Base-by-base conservation (phyloP, 1,140 invertebrate species). In the Drosophila santomea region DNA sequence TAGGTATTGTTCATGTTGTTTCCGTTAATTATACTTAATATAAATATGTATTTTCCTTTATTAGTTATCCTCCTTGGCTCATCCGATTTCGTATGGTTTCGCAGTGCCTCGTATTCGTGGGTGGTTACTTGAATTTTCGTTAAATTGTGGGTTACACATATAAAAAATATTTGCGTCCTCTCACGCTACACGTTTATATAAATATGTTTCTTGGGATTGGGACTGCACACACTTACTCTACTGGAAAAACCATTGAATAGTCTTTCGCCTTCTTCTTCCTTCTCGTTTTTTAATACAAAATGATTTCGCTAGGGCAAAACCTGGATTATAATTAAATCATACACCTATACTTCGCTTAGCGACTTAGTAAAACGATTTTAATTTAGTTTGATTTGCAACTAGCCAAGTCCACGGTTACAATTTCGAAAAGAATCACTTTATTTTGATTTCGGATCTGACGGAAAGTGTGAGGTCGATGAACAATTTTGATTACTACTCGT, bases 1-100 rank as follows among this genome's bases (percentile, higher is more conserved):
- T 86, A 85, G 81, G 81, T 85, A 85, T 85, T 85, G 81, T 85
- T 85, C 81, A 86, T 85, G 68, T 68, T 79, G 55, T 88, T 88
- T 80, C 59, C 83, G 61, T 51, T 64, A 55, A 64, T 51, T 78
- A 60, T 64, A 54, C 61, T 80, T 61, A 73, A 66, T 81, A 72
- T 83, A 79, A 79, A 66, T 85, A 74, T 77, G 35, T 71, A 61
- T 67, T 73, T 78, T 66, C 43, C 43, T 75, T 75, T 61, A 52
- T 75, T 69, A 76, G 60, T 78, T 76, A 72, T 81, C 56, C 51
- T 66, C 50, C 41, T 63, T 32, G 41, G 28, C 36, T 39, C 35
- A 25, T 56, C 52, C 20, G 48, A 75, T 76, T 38, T 56, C 38
- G 12, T 20, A 36, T 14, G 14, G 11, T 11, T 51, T 59, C 15